Conservation (phyloP, 2,888 invertebrate genomes). For the Magallana nippona region DNA sequence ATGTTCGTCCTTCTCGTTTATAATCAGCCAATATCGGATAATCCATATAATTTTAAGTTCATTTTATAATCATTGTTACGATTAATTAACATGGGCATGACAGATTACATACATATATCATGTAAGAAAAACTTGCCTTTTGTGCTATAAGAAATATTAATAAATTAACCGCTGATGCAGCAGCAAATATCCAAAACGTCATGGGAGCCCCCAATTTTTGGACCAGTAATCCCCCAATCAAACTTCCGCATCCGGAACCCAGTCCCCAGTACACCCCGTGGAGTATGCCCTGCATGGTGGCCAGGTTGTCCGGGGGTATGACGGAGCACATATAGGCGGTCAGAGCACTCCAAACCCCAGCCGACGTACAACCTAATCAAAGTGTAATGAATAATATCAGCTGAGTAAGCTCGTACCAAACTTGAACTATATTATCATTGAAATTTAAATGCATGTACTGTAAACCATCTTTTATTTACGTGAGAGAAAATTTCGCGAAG, state of each 20-base stretch:
- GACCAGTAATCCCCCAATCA: slow-evolving; percentile 58
- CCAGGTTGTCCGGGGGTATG: slow-evolving; percentile 58
- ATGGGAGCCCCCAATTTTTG: slow-evolving; percentile 55
- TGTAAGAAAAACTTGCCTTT: slow-evolving; percentile 51
- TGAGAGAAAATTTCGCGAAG: too few species aligned
- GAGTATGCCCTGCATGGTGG: slow-evolving; percentile 61
- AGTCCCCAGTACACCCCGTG: slow-evolving; percentile 65
- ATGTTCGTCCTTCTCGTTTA: too few species aligned
- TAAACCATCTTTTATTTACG: too few species aligned
- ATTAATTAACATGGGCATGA: too few species aligned
- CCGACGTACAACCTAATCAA: slow-evolving; percentile 57
- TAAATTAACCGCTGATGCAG: slow-evolving; percentile 55
- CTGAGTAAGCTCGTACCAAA: too few species aligned
- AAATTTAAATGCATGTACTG: too few species aligned
- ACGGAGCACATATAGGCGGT: slow-evolving; percentile 57
- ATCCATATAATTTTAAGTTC: too few species aligned
- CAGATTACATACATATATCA: background rate
- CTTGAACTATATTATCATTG: too few species aligned
- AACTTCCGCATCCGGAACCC: slow-evolving; percentile 58
- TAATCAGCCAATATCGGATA: too few species aligned
- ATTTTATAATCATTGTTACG: too few species aligned
- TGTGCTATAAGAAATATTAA: slow-evolving; percentile 55
- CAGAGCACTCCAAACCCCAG: slow-evolving; percentile 61
- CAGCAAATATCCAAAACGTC: slow-evolving; percentile 62
- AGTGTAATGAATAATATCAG: too few species aligned